Evolutionary conservation across 2,888 invertebrate genomes (phyloP), one percentile per base, ranked within the genome.

Genomic region (Athripsodes cinereus): DNA sequence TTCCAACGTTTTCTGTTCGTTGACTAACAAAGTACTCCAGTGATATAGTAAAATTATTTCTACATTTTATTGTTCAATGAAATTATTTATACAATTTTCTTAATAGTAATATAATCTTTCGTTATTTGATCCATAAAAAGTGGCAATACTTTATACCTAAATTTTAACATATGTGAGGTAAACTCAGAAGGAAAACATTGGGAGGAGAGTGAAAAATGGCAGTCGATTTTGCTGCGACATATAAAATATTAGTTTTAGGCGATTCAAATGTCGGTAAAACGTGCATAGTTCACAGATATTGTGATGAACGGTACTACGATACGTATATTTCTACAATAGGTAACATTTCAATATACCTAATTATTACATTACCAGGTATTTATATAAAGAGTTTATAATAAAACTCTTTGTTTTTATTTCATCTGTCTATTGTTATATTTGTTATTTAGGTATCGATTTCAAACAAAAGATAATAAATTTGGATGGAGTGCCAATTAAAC

Each of bases 231-330:
- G 87, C 89, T 69, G 88, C 90, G 65, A 92, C 91, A 65, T 92
- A 91, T 74, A 92, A 92, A 78, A 84, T 92, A 65, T 78, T 92
- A 69, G 90, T 92, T 68, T 78, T 92, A 69, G 92, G 92, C 58
- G 92, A 92, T 78, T 91, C 91, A 55, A 92, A 92, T 78, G 92
- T 92, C 63, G 92, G 92, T 18, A 92, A 92, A 80, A 92, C 92
- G 61, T 92, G 92, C 75, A 89, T 92, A 67, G 91, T 92, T 68
- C 92, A 92, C 73, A 83, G 92, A 74, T 92, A 91, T 70, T 92
- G 92, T 72, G 92, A 92, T 72, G 92, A 92, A 74, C 82, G 90
- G 68, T 92, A 90, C 75, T 92, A 91, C 76, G 92, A 92, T 72
- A 90, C 92, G 66, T 92, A 92, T 75, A 92, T 92, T 77, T 91